These are phyloP conservation scores for Cryptocheilus praepositus DNA, from an alignment of 2,888 invertebrate species.

Conservation along the genomic window DNA sequence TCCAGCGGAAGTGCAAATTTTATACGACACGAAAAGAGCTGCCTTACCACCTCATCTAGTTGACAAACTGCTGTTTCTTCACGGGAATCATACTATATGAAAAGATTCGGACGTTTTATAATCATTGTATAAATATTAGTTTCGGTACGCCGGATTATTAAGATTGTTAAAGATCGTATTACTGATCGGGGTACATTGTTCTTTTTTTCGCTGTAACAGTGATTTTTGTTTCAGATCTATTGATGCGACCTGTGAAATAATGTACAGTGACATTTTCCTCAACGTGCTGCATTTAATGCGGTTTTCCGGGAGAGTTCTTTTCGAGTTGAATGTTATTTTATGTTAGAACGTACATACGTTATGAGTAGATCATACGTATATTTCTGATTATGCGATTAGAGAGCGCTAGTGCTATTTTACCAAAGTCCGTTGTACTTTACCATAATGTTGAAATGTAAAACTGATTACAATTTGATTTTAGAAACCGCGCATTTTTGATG, in stretches of 20 bases:
- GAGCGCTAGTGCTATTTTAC: neutral
- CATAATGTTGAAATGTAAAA: too few relatives aligned
- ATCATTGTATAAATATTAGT: neutral
- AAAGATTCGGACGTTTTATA: slow-evolving; percentile 3
- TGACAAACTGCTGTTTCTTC: slow-evolving; percentile 72
- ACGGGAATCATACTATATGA: slow-evolving; percentile 69
- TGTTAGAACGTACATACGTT: neutral
- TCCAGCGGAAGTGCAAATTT: slow-evolving; percentile 70
- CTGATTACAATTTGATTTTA: too few relatives aligned
- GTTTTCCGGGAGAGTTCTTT: too few relatives aligned
- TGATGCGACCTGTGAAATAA: too few relatives aligned
- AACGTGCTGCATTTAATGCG: too few relatives aligned
- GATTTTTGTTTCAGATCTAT: too few relatives aligned
- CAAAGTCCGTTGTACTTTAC: too few relatives aligned
- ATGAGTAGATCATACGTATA: neutral
- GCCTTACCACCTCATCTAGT: slow-evolving; percentile 71
- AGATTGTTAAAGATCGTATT: too few relatives aligned
- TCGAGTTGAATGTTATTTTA: neutral
- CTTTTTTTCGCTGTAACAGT: neutral
- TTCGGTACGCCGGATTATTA: too few relatives aligned
- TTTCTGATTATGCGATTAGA: neutral
- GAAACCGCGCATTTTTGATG: neutral
- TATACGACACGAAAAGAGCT: slow-evolving; percentile 70
- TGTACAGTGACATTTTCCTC: too few relatives aligned
- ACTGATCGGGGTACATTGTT: neutral